Conservation (phyloP, 2,888 invertebrate species). For the Pardosa pseudoannulata region DNA sequence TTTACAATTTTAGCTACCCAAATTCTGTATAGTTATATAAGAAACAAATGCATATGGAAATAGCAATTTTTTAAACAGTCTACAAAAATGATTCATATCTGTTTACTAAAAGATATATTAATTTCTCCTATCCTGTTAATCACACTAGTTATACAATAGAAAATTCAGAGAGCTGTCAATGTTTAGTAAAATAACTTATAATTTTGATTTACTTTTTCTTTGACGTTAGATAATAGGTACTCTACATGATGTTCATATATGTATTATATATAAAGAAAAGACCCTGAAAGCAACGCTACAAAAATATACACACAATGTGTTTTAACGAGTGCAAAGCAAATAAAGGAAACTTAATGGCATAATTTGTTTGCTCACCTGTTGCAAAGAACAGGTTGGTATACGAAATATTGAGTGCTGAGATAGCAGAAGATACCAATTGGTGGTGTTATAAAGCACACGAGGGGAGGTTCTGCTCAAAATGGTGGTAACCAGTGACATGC, state of each 20-base stretch:
- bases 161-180: no score
- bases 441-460: constrained; percentile 58
- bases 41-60: no score
- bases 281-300: background rate
- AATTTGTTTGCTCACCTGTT: constrained; percentile 16
- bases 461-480: constrained; percentile 64
- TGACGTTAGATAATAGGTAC: background rate
- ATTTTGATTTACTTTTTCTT: no score
- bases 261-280: background rate
- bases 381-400: constrained; percentile 5
- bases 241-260: background rate
- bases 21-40: no score
- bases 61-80: no score
- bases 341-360: constrained; percentile 55
- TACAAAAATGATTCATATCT: no score
- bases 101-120: no score
- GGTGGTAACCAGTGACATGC: constrained; percentile 52
- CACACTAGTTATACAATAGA: no score
- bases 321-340: constrained; percentile 43
- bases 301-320: constrained; percentile 3
- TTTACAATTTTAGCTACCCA: no score
- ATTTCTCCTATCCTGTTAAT: no score
- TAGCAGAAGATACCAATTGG: constrained; percentile 55
- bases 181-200: no score
- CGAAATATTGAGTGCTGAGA: constrained; percentile 59